Percentiles rank a stretch among this genome's conserved stretches.
Conservation (phyloP, 2,113 vertebrate genomes). For the Coptodon bakossiorum region DNA sequence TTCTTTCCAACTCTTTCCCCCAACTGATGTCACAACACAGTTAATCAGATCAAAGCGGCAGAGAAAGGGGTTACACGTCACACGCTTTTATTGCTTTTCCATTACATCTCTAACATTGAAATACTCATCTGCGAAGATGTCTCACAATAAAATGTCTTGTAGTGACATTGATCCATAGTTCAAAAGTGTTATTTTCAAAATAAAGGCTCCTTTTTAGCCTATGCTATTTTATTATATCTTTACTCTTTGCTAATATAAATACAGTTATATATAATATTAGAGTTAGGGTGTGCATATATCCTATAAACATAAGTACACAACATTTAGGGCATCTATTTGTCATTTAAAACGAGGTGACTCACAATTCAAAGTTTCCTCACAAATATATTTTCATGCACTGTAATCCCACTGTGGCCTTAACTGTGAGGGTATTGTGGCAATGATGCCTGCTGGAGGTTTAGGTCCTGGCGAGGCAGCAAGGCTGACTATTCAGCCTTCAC, state of each 20-base stretch:
- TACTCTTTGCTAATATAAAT: background rate
- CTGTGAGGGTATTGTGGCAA: accelerated
- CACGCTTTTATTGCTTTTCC: background rate
- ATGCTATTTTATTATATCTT: background rate
- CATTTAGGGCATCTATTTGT: background rate
- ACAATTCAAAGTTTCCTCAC: background rate
- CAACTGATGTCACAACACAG: background rate
- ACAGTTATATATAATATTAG: background rate
- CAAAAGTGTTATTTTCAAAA: background rate
- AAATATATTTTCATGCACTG: accelerated
- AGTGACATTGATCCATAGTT: background rate
- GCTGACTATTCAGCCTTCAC: background rate
- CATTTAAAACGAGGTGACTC: background rate
- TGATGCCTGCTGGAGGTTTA: background rate
- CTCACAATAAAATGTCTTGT: background rate
- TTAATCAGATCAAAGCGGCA: background rate
- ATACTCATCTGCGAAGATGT: no score
- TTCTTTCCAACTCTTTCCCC: background rate
- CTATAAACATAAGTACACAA: background rate
- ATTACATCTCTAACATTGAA: background rate
- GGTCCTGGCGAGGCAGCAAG: background rate
- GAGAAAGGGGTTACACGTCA: background rate
- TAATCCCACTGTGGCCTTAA: accelerated
- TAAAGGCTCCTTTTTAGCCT: background rate
- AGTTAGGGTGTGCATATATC: background rate